phyloP scores from a whole-genome alignment of 2,888 invertebrate genomes.

The Synanthedon vespiformis region DNA sequence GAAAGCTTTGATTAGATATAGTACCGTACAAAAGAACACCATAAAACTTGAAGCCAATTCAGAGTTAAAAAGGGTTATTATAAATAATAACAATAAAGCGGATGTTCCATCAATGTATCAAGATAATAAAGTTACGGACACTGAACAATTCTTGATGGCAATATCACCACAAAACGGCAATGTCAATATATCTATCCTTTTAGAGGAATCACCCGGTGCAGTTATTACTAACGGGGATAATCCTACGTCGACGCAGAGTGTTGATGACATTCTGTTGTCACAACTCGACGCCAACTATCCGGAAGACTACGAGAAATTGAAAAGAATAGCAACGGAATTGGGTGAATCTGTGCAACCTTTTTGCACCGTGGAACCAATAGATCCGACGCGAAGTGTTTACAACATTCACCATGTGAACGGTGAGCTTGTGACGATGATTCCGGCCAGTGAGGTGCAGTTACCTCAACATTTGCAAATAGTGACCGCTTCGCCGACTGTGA shows the following conservation, averaged over 20 bases:
- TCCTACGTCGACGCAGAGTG: constrained; percentile 71
- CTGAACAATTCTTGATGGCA: constrained; percentile 46
- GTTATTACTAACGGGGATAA: constrained; percentile 62
- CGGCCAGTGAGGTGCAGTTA: constrained; percentile 53
- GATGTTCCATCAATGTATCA: constrained; percentile 71
- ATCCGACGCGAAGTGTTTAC: constrained; percentile 66
- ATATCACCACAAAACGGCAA: constrained; percentile 49
- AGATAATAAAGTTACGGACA: constrained; percentile 45
- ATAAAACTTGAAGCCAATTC: constrained; percentile 49
- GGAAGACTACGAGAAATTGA: constrained; percentile 87
- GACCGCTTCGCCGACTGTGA: constrained; percentile 71
- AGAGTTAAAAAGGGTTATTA: constrained; percentile 51
- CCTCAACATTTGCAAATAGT: constrained; percentile 68
- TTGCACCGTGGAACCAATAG: constrained; percentile 70
- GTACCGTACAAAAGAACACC: constrained; percentile 66
- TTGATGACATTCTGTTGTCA: constrained; percentile 78
- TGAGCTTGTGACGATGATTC: constrained; percentile 61
- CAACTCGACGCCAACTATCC: constrained; percentile 77
- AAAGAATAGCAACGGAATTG: constrained; percentile 85
- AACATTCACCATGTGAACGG: constrained; percentile 65
- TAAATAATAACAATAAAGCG: constrained; percentile 60
- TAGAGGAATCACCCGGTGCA: constrained; percentile 55
- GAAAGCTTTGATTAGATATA: constrained; percentile 74
- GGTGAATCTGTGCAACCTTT: constrained; percentile 81
- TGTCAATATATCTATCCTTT: constrained; percentile 59